Percentiles rank a stretch among this genome's conserved stretches.
These are phyloP conservation scores for Canis aureus DNA, from an alignment of 2,113 vertebrate genomes.

Conservation along the genomic window DNA sequence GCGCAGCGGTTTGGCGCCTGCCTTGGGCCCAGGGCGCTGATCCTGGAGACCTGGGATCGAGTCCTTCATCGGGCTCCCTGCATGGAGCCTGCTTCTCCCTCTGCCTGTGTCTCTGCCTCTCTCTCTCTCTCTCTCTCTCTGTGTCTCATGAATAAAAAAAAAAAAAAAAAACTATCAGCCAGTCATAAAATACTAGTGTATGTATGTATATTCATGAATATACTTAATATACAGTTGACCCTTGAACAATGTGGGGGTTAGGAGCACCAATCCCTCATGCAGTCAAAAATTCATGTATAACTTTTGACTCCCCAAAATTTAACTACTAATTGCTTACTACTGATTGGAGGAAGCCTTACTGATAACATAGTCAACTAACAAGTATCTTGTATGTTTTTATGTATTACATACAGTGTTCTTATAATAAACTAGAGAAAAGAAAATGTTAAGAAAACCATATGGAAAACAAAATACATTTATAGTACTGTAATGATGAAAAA, in stretches of 20 bases:
- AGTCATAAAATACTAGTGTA: neutral
- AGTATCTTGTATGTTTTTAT: neutral
- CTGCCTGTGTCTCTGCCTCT: too few species aligned
- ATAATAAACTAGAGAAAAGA: neutral
- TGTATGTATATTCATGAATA: neutral
- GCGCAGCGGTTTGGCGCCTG: too few species aligned
- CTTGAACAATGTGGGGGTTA: neutral
- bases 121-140: too few species aligned
- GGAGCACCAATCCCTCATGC: neutral
- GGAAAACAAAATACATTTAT: neutral
- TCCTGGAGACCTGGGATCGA: too few species aligned
- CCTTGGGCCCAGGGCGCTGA: too few species aligned
- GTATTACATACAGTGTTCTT: neutral
- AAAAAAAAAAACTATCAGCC: constrained; percentile 3
- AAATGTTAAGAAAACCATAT: neutral
- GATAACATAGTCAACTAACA: neutral
- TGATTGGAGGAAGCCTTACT: neutral
- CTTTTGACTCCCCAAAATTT: too few species aligned
- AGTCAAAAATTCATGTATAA: neutral
- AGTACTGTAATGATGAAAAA: neutral
- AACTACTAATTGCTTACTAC: neutral
- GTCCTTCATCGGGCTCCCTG: too few species aligned
- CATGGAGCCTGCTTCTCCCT: too few species aligned
- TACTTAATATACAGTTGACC: neutral
- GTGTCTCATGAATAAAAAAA: neutral